Base-by-base conservation (phyloP, 1,140 invertebrate species). In the Magallana ariakensis region DNA sequence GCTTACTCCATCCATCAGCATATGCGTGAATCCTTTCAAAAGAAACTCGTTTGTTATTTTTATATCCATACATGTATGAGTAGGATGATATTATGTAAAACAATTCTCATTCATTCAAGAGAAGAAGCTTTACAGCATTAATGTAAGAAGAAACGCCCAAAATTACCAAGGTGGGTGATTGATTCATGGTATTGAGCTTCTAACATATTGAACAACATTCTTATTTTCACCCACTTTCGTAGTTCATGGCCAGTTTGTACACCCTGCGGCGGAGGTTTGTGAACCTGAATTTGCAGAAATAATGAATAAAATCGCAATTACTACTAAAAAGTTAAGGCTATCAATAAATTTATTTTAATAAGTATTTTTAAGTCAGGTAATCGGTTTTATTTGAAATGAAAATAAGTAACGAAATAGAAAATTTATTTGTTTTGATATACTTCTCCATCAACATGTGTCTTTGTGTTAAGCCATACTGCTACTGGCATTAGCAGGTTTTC, bases 1-100 rank as follows among this genome's bases (percentile, higher is more conserved):
- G 46, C 91, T 92, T 46, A 95, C 89, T 2, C 93, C 93, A 89
- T 95, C 95, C 94, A 95, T 94, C 16, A 95, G 88, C 53, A 95
- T 86, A 89, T 95, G 95, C 15, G 94, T 95, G 81, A 92, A 93
- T 60, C 91, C 92, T 94, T 46, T 4, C 5, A 46, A 0, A 46
- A 46, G 33, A 46, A 46, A 46, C 33, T 46, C 5, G 5, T 46
- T 5, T 46, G 33, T 46, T 46, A 46, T 46, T 46, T 46, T 46
- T 46, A 46, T 46, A 5, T 46, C 5, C 33, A 0, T 46, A 4
- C 33, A 46, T 46, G 0, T 46, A 46, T 46, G 5, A 2, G 33
- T 46, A 1, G 5, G 3, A 46, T 46, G 2, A 46, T 46, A 46
- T 46, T 5, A 46, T 46, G 33, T 0, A 46, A 46, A 46, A 46